Evolutionary conservation across 2,113 vertebrate species (phyloP).

Genomic region (Crotalus horridus): DNA sequence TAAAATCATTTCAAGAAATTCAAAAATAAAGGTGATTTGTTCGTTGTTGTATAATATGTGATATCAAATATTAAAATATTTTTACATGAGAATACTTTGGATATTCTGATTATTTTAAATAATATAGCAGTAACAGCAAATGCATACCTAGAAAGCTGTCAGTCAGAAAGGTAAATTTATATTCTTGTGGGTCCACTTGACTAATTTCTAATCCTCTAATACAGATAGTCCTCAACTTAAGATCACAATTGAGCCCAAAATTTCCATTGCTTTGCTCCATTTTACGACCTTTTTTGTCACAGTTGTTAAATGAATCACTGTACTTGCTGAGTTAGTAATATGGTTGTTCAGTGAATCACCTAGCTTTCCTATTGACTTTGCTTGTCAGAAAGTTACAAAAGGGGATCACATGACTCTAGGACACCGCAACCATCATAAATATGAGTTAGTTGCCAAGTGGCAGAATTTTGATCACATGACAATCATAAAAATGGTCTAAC

Average conservation of each 20-base stretch:
- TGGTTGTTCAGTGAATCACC: background rate
- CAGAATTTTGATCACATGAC: background rate
- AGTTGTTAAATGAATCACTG: background rate
- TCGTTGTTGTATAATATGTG: background rate
- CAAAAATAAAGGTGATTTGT: background rate
- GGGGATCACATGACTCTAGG: background rate
- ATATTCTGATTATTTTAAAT: background rate
- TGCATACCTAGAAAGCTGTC: background rate
- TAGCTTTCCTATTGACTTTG: background rate
- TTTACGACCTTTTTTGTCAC: background rate
- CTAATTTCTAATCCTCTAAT: background rate
- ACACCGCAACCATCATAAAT: background rate
- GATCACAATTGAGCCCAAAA: background rate
- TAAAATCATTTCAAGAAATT: background rate
- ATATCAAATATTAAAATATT: background rate
- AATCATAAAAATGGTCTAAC: background rate
- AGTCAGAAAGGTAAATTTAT: background rate
- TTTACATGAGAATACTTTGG: background rate
- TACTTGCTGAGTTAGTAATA: background rate
- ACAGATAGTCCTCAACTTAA: background rate
- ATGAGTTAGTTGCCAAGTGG: too few relatives aligned
- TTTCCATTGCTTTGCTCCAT: background rate
- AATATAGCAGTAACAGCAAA: background rate
- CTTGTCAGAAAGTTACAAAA: background rate
- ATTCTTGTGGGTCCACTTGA: background rate